Evolutionary conservation across 2,113 vertebrate species (phyloP), one percentile per base, ranked within the genome.

Genomic region (Phocoena sinus): DNA sequence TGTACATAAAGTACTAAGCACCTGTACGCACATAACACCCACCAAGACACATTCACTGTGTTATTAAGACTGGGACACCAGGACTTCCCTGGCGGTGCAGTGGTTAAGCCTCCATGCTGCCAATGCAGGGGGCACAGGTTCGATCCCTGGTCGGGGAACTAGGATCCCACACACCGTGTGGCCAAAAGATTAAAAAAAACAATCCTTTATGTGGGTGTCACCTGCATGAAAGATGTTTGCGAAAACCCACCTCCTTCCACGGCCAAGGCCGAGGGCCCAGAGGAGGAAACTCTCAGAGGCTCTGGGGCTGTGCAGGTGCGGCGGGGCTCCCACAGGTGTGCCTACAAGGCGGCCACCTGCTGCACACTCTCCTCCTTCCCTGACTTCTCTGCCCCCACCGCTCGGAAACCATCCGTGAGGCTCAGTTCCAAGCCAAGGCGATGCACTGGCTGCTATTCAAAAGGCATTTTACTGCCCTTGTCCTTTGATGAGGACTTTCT

Each of bases 1-100:
- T 3, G 8, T 5, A 1, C 8, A 15, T 2, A 20, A 13, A 68
- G 23, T 1, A 33, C 25, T 11, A 6, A 0, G 23, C 23, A 11
- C n/a, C 56, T 10, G 62, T 10, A 21, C 11, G 2, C 41, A 41
- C 15, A 44, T 1, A 50, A 50, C 33, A 33, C 10, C 80, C 31
- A 26, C 15, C n/a, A 28, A 4, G 3, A 1, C 58, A 2, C 33
- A 28, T 1, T 23, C 18, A 5, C 68, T 28, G 36, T 5, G 12
- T 31, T 65, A n/a, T 13, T 13, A 65, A 79, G n/a, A 71, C 26
- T 6, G 9, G 70, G 47, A 62, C 28, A 3, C 0, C 4, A 12
- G 44, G 31, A 50, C 28, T 77, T 50, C 44, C 44, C 44, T 1
- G 5, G 44, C 5, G 47, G 28, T 33, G 17, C 47, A 50, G 17